Evolutionary conservation across 1,140 invertebrate species (phyloP).

Genomic region (Akabosia matsudoensis): DNA sequence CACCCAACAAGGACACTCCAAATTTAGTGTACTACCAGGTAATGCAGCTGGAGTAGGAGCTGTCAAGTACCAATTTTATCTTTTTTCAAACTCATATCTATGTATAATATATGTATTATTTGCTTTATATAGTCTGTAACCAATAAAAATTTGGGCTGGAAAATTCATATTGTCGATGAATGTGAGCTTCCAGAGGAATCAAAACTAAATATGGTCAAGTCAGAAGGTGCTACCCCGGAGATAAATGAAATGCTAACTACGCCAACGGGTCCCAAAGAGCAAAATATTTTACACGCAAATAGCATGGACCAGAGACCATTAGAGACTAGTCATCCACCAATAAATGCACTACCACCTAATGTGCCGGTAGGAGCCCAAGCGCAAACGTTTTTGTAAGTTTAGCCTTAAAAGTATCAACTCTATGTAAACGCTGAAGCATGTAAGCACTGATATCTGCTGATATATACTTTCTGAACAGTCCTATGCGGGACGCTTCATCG

Average conservation of each 20-base stretch:
- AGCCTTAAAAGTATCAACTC: too few species aligned
- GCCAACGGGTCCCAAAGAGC: not conserved
- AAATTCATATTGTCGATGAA: conserved; percentile 81
- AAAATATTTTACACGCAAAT: not conserved
- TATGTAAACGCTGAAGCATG: too few species aligned
- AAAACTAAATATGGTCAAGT: not conserved
- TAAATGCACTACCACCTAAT: not conserved
- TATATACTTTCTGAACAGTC: too few species aligned
- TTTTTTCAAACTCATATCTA: not conserved
- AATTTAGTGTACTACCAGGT: conserved; percentile 91
- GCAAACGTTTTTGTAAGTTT: conserved; percentile 4
- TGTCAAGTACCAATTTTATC: not conserved
- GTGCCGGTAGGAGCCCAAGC: not conserved
- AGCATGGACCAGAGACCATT: not conserved
- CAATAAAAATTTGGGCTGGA: conserved; percentile 89
- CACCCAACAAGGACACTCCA: conserved; percentile 78
- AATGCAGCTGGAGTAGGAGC: conserved; percentile 35
- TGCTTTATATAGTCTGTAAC: conserved; percentile 84
- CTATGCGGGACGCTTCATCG: too few species aligned
- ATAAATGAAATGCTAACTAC: not conserved
- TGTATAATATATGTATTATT: not conserved
- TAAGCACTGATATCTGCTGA: too few species aligned
- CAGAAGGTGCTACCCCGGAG: conserved; percentile 1
- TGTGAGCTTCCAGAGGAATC: conserved; percentile 55
- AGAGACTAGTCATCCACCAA: not conserved